Evolutionary conservation across 2,888 invertebrate genomes (phyloP).

Genomic region (Chrysolina haemoptera): DNA sequence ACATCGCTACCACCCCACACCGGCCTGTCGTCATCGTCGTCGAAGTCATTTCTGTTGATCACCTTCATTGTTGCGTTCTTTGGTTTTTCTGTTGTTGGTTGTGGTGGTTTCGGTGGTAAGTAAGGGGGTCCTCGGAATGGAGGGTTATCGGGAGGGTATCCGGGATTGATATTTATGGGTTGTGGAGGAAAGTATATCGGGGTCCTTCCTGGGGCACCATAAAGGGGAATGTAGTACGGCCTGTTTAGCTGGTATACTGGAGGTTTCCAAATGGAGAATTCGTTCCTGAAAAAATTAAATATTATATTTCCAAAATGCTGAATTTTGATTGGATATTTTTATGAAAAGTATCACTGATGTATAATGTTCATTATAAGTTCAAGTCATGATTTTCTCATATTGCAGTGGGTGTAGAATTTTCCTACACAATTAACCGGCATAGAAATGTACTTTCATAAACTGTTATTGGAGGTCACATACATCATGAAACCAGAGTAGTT

Average conservation of each 20-base stretch:
- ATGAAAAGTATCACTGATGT: too few relatives aligned
- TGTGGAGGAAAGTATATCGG: constrained; percentile 66
- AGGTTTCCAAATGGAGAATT: constrained; percentile 57
- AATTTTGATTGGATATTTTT: too few relatives aligned
- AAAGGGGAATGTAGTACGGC: constrained; percentile 67
- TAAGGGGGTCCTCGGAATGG: constrained; percentile 55
- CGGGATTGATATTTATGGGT: constrained; percentile 57
- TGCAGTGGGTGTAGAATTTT: too few relatives aligned
- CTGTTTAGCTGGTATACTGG: constrained; percentile 58
- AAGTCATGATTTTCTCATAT: too few relatives aligned
- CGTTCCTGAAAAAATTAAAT: constrained; percentile 24
- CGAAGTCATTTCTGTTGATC: constrained; percentile 44
- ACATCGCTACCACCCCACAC: constrained; percentile 59
- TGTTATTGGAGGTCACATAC: too few relatives aligned
- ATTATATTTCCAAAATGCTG: too few relatives aligned
- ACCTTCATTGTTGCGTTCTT: constrained; percentile 38
- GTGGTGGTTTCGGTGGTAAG: constrained; percentile 57
- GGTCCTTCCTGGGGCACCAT: constrained; percentile 58
- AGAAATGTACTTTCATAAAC: too few relatives aligned
- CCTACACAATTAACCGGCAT: too few relatives aligned
- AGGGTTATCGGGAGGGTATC: constrained; percentile 58
- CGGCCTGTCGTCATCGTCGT: constrained; percentile 60
- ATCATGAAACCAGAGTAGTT: too few relatives aligned
- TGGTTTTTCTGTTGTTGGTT: constrained; percentile 27
- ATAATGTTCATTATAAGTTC: too few relatives aligned